A percentile compares a stretch with the other conserved stretches of the same genome.
phyloP scores from a whole-genome alignment of 2,888 invertebrate species.

The Pristionchus mayeri region DNA sequence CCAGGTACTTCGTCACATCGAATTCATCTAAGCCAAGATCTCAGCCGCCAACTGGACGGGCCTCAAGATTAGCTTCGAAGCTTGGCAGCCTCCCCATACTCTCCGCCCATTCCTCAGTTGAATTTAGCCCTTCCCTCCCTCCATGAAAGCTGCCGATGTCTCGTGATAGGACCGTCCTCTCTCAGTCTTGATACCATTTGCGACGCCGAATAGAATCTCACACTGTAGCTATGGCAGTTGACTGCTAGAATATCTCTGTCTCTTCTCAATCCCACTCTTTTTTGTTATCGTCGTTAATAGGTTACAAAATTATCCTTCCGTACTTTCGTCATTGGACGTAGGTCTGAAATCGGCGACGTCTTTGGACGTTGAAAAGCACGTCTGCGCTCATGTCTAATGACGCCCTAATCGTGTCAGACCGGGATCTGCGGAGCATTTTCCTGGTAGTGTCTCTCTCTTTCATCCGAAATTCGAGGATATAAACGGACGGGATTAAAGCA shows the following conservation, averaged over 20 bases:
- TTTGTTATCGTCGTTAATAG: background rate
- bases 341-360: background rate
- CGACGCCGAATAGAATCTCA: too few species aligned
- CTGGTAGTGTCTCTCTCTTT: too few species aligned
- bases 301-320: background rate
- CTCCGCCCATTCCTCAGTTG: background rate
- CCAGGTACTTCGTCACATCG: conserved; percentile 21
- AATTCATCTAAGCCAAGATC: conserved; percentile 17
- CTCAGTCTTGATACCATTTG: background rate
- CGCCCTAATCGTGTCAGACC: too few species aligned
- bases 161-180: background rate
- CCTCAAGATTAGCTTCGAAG: background rate
- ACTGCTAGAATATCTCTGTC: background rate
- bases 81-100: background rate
- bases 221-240: background rate
- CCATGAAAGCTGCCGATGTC: background rate
- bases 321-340: background rate
- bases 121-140: background rate
- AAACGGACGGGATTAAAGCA: too few species aligned
- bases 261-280: background rate
- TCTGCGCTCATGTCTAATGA: background rate
- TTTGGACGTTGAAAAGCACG: background rate
- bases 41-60: background rate
- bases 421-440: too few species aligned
- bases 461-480: too few species aligned